Evolutionary conservation across 2,888 invertebrate genomes (phyloP).

Genomic region (Suillia variegata): DNA sequence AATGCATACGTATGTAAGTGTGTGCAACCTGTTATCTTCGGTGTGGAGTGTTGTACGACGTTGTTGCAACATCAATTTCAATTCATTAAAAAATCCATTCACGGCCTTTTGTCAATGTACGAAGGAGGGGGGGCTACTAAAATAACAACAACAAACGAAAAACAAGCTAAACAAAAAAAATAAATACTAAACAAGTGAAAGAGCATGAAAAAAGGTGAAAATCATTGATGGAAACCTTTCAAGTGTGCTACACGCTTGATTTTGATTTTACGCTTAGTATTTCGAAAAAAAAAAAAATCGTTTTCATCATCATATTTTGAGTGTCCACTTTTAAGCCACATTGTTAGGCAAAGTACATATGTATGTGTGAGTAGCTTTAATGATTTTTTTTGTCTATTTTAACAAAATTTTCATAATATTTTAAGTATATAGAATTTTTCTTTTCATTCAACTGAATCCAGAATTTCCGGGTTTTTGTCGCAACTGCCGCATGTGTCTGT

Average conservation of each 20-base stretch:
- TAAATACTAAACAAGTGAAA: background rate
- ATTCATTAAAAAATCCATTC: slow-evolving; percentile 1
- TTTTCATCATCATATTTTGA: no score
- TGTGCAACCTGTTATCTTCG: no score
- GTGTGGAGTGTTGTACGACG: background rate
- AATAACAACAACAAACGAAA: background rate
- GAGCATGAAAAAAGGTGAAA: slow-evolving; percentile 19
- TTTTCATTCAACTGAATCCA: no score
- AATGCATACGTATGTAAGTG: background rate
- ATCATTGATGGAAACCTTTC: slow-evolving; percentile 42
- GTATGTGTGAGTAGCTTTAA: no score
- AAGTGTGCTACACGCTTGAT: slow-evolving; percentile 18
- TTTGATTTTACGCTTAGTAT: no score
- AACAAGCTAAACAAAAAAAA: background rate
- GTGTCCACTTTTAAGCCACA: no score
- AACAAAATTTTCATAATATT: no score
- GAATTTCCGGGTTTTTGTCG: slow-evolving; percentile 1
- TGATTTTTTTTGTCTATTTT: no score
- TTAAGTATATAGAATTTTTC: no score
- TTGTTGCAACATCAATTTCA: background rate
- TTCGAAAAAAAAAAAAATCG: no score
- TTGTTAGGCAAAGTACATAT: no score
- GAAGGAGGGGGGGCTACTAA: no score
- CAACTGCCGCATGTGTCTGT: background rate
- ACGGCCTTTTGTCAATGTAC: background rate